phyloP scores from a whole-genome alignment of 1,140 invertebrate species.

The Drosophila triauraria region DNA sequence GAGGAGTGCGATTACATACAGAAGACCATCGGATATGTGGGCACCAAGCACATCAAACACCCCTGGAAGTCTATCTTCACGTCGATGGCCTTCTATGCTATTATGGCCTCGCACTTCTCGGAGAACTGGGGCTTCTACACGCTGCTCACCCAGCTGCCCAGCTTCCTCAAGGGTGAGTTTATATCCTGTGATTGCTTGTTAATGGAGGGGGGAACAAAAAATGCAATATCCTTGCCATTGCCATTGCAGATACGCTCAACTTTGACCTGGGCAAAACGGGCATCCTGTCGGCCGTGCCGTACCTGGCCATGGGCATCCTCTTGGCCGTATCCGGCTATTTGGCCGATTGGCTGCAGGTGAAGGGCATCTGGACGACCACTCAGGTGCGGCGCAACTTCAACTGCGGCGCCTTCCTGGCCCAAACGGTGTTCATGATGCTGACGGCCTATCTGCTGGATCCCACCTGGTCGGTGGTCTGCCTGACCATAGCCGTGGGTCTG shows the following conservation, averaged over 20 bases:
- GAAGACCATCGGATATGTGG: constrained; percentile 78
- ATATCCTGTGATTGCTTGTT: neutral
- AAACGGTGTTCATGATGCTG: constrained; percentile 93
- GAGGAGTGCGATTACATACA: constrained; percentile 93
- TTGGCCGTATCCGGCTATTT: constrained; percentile 92
- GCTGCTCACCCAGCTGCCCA: constrained; percentile 94
- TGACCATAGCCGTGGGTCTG: constrained; percentile 94
- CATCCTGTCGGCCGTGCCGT: constrained; percentile 93
- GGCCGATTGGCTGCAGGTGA: constrained; percentile 91
- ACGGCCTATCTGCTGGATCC: constrained; percentile 90
- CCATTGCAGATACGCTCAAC: constrained; percentile 88
- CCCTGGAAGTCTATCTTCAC: constrained; percentile 93
- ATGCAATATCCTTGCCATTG: constrained; percentile 15
- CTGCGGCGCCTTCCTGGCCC: constrained; percentile 91
- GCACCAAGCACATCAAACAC: constrained; percentile 86
- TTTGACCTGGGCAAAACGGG: constrained; percentile 92
- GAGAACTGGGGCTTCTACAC: constrained; percentile 99
- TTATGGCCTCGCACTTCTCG: constrained; percentile 95
- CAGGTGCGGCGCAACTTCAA: constrained; percentile 91
- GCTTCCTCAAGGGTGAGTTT: constrained; percentile 92
- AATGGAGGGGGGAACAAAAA: neutral
- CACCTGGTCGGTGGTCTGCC: constrained; percentile 89
- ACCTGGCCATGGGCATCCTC: constrained; percentile 93
- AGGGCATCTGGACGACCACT: constrained; percentile 89
- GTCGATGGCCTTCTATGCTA: constrained; percentile 95